Base-by-base conservation (phyloP, 2,888 invertebrate species). In the Mesorhabditis spiculigera region DNA sequence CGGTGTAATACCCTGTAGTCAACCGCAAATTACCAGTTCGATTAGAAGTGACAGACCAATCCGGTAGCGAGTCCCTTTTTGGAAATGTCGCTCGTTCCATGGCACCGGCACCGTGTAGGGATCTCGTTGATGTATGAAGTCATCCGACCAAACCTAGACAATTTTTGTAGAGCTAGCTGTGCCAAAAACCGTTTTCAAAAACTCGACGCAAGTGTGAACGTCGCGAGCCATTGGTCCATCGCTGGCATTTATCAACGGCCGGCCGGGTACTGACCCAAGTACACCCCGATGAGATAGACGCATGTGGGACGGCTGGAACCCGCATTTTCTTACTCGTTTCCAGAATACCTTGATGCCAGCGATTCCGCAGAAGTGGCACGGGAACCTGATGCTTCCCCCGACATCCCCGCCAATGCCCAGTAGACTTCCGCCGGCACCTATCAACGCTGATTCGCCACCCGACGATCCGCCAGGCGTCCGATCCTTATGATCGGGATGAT, bases 301-400 rank as follows among this genome's bases (percentile, higher is more conserved):
- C 44, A 78, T 70, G 65, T 78, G 77, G 5, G 78, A 79, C 3
- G 81, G 82, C 73, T 80, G 68, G 45, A 75, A 63, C 8, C 43
- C 43, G 10, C 5, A 70, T 63, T 62, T 43, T 5, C n/a, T 13
- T 50, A 50, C 58, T 50, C 8, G 8, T 13, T 50, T 50, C n/a
- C 8, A 5, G n/a, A 4, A 65, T n/a, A 76, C 75, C 74, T 80
- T 80, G 8, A 89, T 75, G 5, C 87, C 87, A 68, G 82, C 86
- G 43, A 86, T 83, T 4, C 89, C 89, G 78, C 87, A 87, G 78
- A 87, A 87, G 73, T 87, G 85, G 62, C 87, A 85, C 0, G 89
- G 89, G 67, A 88, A 86, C 4, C 89, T 81, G 41, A 88, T 85
- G 69, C 88, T 88, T 62, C 89, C 89, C 5, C 87, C 88, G 28